phyloP scores from a whole-genome alignment of 2,888 invertebrate species.

The Ichneumoninae sp. region DNA sequence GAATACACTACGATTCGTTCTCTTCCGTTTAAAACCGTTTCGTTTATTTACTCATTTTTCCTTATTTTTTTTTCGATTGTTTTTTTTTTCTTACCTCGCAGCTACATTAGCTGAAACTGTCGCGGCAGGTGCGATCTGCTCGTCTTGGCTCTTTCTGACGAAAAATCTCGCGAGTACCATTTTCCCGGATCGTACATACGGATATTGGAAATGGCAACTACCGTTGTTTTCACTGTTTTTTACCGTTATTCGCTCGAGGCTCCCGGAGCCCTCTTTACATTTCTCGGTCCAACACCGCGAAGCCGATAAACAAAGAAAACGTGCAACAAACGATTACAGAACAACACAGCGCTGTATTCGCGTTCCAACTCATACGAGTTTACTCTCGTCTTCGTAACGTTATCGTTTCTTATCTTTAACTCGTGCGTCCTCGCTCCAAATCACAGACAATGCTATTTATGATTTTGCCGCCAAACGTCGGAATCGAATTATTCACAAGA shows the following conservation, averaged over 20 bases:
- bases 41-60: neutral
- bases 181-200: constrained; percentile 69
- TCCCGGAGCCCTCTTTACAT: neutral
- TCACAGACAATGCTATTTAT: constrained; percentile 9
- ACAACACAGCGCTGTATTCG: constrained; percentile 16
- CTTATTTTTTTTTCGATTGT: neutral
- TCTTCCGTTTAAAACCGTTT: neutral
- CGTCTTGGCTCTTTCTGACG: constrained; percentile 75
- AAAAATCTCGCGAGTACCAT: constrained; percentile 81
- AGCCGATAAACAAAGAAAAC: constrained; percentile 44
- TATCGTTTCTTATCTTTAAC: constrained; percentile 47
- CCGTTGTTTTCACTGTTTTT: neutral
- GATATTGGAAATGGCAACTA: constrained; percentile 7
- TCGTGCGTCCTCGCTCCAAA: constrained; percentile 40
- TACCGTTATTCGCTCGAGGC: neutral
- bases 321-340: constrained; percentile 39
- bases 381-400: constrained; percentile 44
- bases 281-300: constrained; percentile 7
- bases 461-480: neutral
- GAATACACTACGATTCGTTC: neutral
- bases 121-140: constrained; percentile 60
- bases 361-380: constrained; percentile 33
- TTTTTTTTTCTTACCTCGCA: constrained; percentile 76
- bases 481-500: neutral
- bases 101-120: constrained; percentile 73